Base-by-base conservation (phyloP, 2,888 invertebrate genomes). In the Rhopalosiphum nymphaeae region DNA sequence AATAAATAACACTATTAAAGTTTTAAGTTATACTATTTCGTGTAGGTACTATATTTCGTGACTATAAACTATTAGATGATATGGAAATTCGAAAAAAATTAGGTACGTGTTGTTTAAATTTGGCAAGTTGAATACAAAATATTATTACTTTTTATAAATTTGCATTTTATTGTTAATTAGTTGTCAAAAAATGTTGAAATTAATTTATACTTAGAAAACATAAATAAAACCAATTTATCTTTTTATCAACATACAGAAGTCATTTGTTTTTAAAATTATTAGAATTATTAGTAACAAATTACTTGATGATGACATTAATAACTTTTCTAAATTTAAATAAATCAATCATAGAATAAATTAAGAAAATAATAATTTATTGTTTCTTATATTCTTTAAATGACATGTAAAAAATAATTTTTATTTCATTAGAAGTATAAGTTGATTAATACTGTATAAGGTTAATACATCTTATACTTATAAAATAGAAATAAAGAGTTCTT, bases 51-150 rank as follows among this genome's bases (percentile, higher is more conserved):
- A 21, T 56, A 56, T 89, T 89, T 11, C 88, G 42, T 57, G 56
- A 89, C 89, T 42, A 89, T 57, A 26, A 26, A 57, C 42, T 56
- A 89, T 89, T 89, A 36, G 11, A 56, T 56, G 53, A 21, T 56
- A 89, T 56, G 56, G 29, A 11, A 89, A 89, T n/a, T 56, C n/a
- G 26, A 42, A 89, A 42, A 56, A 89, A 89, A 57, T n/a, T 42
- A 42, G 11, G 11, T 56, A 42, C 26, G 11, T 56, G 56, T 89
- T 53, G 25, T 56, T 89, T 57, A 89, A 26, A 57, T 89, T 46
- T 86, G 25, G 13, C n/a, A 49, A 49, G 16, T 78, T 36, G 9
- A 36, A 21, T 36, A 78, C 21, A 21, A 78, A 36, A 78, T 78
- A 21, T 67, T 2, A 67, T 21, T 78, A 78, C 9, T 0, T 78